Percentiles rank a stretch among this genome's conserved stretches.
Conservation (phyloP, 2,113 vertebrate genomes). For the Antigone vipio region DNA sequence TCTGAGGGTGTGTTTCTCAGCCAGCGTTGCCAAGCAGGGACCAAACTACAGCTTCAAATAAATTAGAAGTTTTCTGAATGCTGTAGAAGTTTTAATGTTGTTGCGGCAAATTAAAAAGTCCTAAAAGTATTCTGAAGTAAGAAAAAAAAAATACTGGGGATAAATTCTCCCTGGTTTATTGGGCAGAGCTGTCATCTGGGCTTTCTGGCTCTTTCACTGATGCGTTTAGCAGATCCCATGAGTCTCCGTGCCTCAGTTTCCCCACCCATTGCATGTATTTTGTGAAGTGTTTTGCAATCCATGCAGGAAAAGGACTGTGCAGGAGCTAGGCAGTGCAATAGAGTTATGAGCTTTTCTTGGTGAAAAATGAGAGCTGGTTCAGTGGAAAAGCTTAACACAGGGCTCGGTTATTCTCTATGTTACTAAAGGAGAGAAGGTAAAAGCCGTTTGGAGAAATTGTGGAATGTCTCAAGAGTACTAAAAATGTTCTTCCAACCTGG, state of each 20-base stretch:
- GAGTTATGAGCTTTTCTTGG: neutral
- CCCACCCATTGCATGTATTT: neutral
- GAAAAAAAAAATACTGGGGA: neutral
- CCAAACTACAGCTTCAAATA: neutral
- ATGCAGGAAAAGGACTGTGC: neutral
- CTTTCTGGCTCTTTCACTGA: neutral
- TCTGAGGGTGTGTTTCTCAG: neutral
- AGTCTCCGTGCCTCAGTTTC: constrained; percentile 7
- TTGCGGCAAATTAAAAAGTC: neutral
- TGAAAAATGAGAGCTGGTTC: neutral
- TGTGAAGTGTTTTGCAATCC: neutral
- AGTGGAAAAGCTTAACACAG: neutral
- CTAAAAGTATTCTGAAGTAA: neutral
- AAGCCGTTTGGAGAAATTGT: neutral
- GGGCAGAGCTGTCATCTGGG: constrained; percentile 3
- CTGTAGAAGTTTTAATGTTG: neutral
- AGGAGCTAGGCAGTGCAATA: neutral
- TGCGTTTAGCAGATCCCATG: neutral
- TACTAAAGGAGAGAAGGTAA: neutral
- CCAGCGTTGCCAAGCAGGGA: neutral
- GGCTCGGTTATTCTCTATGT: neutral
- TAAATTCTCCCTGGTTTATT: neutral
- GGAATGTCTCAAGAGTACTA: neutral
- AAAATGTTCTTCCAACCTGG: neutral
- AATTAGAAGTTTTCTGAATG: neutral